Percentiles rank a stretch among this genome's conserved stretches.
These are phyloP conservation scores for Canis aureus DNA, from an alignment of 2,113 vertebrate genomes.

Conservation along the genomic window DNA sequence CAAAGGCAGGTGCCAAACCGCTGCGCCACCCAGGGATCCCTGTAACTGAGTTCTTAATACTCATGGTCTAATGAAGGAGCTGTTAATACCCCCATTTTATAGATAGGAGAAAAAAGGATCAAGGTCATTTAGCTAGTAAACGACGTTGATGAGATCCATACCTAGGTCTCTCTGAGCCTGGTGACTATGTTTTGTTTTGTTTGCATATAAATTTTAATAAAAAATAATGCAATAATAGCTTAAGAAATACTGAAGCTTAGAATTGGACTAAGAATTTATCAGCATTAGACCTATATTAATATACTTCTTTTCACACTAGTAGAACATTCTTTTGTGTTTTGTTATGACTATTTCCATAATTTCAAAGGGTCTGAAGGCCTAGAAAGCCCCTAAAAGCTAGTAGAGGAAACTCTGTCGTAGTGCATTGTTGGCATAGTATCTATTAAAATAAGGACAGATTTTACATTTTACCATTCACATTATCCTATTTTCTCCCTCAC, in stretches of 20 bases:
- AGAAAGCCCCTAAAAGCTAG: not conserved
- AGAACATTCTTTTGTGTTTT: not conserved
- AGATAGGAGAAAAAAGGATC: slow-evolving; percentile 29
- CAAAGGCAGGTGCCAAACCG: too few relatives aligned
- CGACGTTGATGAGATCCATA: not conserved
- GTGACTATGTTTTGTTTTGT: not conserved
- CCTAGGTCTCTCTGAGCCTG: not conserved
- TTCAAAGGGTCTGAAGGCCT: not conserved
- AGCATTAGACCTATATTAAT: not conserved
- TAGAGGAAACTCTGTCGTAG: not conserved
- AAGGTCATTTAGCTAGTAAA: slow-evolving; percentile 45
- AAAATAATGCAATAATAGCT: slow-evolving; percentile 5
- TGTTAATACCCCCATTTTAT: slow-evolving; percentile 61
- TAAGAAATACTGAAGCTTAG: not conserved
- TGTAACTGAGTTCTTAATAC: not conserved
- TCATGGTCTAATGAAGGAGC: slow-evolving; percentile 42
- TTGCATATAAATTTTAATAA: slow-evolving; percentile 44
- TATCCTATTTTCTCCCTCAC: not conserved
- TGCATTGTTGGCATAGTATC: not conserved
- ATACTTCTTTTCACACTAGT: not conserved
- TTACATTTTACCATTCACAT: not conserved
- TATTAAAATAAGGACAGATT: slow-evolving; percentile 9
- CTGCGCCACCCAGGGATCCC: too few relatives aligned
- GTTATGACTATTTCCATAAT: not conserved
- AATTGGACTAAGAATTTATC: slow-evolving; percentile 13